A percentile compares a stretch with the other conserved stretches of the same genome.
Evolutionary conservation across 1,140 invertebrate genomes (phyloP).

Genomic region (Drosophila ananassae): DNA sequence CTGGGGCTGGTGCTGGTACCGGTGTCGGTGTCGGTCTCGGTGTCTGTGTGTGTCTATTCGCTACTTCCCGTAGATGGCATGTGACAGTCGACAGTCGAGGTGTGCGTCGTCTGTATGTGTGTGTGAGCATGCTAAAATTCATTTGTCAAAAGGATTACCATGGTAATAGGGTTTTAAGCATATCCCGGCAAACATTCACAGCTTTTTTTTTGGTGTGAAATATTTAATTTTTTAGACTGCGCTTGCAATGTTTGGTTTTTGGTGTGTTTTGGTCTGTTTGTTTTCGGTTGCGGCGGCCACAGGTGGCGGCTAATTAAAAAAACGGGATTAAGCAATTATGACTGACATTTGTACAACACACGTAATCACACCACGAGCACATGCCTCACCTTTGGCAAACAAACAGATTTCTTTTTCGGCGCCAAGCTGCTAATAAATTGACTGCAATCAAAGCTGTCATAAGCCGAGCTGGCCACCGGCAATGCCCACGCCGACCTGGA

Average conservation of each 20-base stretch:
- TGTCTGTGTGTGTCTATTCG: constrained; percentile 12
- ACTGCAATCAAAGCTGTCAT: constrained; percentile 80
- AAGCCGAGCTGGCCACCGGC: constrained; percentile 67
- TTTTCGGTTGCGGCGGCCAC: constrained; percentile 42
- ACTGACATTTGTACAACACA: constrained; percentile 66
- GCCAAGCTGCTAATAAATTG: constrained; percentile 73
- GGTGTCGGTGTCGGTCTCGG: constrained; percentile 5
- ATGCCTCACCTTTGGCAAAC: constrained; percentile 48
- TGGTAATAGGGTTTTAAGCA: constrained; percentile 80
- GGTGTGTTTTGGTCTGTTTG: constrained; percentile 26
- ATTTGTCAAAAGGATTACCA: constrained; percentile 83
- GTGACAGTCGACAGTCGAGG: constrained; percentile 31
- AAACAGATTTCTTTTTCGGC: constrained; percentile 48
- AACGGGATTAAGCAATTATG: constrained; percentile 77
- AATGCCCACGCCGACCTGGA: constrained; percentile 43
- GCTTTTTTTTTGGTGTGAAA: constrained; percentile 44
- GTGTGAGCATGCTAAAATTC: constrained; percentile 72
- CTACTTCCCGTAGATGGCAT: constrained; percentile 27
- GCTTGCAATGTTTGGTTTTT: constrained; percentile 30
- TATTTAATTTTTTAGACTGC: constrained; percentile 28
- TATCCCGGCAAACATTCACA: constrained; percentile 69
- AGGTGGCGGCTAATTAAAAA: constrained; percentile 71
- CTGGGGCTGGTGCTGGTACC: too few species aligned
- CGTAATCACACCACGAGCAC: constrained; percentile 26
- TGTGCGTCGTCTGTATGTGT: constrained; percentile 31